Conservation (phyloP, 2,113 vertebrate species). For the Ciconia boyciana region DNA sequence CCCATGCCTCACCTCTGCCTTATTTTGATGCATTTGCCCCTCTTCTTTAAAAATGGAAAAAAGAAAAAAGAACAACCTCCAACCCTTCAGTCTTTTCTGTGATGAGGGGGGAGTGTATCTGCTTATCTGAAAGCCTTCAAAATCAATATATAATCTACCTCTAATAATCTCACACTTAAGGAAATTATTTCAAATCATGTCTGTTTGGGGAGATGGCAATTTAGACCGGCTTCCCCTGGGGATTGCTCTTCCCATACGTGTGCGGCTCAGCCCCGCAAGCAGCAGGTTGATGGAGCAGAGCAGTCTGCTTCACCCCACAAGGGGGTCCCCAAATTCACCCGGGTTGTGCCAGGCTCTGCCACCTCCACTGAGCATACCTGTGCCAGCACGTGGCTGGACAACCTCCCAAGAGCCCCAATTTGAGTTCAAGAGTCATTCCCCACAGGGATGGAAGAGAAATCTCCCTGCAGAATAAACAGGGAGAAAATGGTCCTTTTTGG, state of each 20-base stretch:
- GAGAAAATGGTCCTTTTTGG: background rate
- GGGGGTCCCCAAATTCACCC: background rate
- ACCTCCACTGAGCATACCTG: background rate
- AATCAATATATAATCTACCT: slow-evolving; percentile 36
- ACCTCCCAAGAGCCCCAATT: rapidly evolving
- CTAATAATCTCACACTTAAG: slow-evolving; percentile 4
- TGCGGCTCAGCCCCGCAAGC: background rate
- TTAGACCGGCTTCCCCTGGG: background rate
- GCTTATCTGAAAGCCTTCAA: background rate
- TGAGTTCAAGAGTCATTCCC: background rate
- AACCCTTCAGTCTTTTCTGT: background rate
- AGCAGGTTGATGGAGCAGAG: background rate
- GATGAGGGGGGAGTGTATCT: background rate
- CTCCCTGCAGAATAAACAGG: background rate
- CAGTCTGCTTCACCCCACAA: background rate
- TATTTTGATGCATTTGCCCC: background rate
- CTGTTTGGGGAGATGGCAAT: background rate
- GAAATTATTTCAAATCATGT: background rate
- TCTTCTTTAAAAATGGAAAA: background rate
- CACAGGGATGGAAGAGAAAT: rapidly evolving
- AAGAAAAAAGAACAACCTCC: background rate
- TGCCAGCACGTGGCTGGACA: background rate
- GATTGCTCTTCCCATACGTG: rapidly evolving
- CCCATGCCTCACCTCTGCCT: background rate
- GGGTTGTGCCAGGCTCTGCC: rapidly evolving